phyloP scores from a whole-genome alignment of 2,888 invertebrate genomes.

The Harpalus rufipes region DNA sequence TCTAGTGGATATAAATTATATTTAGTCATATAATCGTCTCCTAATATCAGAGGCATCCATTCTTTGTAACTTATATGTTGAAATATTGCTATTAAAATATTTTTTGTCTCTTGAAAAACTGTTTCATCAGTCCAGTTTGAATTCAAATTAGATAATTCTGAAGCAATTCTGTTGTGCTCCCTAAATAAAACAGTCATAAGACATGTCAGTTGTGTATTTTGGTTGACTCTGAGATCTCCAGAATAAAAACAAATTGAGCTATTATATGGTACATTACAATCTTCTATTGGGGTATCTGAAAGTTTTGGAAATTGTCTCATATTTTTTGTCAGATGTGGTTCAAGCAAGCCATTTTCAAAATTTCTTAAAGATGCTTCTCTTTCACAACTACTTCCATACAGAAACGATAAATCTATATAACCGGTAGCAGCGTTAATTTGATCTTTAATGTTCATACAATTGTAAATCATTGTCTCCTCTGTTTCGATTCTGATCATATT shows the following conservation, averaged over 20 bases:
- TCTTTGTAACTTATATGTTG: conserved; percentile 77
- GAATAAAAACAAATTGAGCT: conserved; percentile 66
- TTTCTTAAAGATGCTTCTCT: conserved; percentile 62
- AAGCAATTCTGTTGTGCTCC: conserved; percentile 77
- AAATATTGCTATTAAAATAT: conserved; percentile 76
- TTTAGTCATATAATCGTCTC: conserved; percentile 20
- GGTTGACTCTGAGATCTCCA: conserved; percentile 76
- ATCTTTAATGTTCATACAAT: conserved; percentile 13
- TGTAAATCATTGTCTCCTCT: conserved; percentile 70
- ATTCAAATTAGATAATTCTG: conserved; percentile 75
- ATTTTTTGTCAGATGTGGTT: conserved; percentile 59
- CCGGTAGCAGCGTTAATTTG: conserved; percentile 67
- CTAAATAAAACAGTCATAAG: conserved; percentile 76
- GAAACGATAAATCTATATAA: conserved; percentile 66
- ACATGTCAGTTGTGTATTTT: conserved; percentile 76
- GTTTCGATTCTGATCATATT: conserved; percentile 75
- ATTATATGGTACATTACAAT: conserved; percentile 13
- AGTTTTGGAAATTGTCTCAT: conserved; percentile 39
- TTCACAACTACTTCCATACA: conserved; percentile 65
- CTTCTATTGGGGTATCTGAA: conserved; percentile 5
- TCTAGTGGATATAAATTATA: conserved; percentile 19
- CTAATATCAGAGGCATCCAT: conserved; percentile 74
- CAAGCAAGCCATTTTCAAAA: conserved; percentile 57
- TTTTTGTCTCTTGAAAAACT: conserved; percentile 76
- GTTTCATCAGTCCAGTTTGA: conserved; percentile 78